Percentiles rank a stretch among this genome's conserved stretches.
phyloP scores from a whole-genome alignment of 2,888 invertebrate species.

The Drosophila atripex region DNA sequence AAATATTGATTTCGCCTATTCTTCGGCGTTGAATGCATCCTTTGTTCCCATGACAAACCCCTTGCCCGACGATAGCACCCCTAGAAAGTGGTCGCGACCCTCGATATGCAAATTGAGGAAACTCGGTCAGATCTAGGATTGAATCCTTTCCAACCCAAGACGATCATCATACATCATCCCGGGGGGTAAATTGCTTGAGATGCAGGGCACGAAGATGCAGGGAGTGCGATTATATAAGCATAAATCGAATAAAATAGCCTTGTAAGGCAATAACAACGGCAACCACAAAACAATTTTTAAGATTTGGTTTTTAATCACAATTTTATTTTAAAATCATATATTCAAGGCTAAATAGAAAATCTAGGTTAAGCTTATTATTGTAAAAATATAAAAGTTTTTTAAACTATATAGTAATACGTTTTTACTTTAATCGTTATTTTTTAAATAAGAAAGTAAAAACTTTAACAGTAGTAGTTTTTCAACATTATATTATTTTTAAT shows the following conservation, averaged over 20 bases:
- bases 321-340: not conserved
- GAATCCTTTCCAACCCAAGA: constrained; percentile 35
- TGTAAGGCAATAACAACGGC: constrained; percentile 41
- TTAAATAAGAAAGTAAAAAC: too few relatives aligned
- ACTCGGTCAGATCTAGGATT: constrained; percentile 32
- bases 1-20: constrained; percentile 77
- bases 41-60: constrained; percentile 78
- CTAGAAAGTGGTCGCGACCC: constrained; percentile 46
- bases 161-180: constrained; percentile 51
- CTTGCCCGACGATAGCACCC: constrained; percentile 39
- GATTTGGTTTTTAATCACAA: not conserved
- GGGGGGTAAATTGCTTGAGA: constrained; percentile 61
- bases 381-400: too few relatives aligned
- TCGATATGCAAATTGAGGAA: constrained; percentile 66
- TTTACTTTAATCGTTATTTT: too few relatives aligned
- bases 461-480: too few relatives aligned
- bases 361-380: too few relatives aligned
- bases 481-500: not conserved
- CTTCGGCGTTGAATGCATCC: constrained; percentile 54
- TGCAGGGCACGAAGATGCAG: constrained; percentile 37
- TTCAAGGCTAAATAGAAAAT: too few relatives aligned
- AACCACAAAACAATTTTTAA: constrained; percentile 21
- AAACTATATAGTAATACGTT: too few relatives aligned
- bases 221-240: constrained; percentile 51
- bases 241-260: constrained; percentile 45